Conservation (phyloP, 2,797 vertebrate genomes). For the Onychomys arenicola region DNA sequence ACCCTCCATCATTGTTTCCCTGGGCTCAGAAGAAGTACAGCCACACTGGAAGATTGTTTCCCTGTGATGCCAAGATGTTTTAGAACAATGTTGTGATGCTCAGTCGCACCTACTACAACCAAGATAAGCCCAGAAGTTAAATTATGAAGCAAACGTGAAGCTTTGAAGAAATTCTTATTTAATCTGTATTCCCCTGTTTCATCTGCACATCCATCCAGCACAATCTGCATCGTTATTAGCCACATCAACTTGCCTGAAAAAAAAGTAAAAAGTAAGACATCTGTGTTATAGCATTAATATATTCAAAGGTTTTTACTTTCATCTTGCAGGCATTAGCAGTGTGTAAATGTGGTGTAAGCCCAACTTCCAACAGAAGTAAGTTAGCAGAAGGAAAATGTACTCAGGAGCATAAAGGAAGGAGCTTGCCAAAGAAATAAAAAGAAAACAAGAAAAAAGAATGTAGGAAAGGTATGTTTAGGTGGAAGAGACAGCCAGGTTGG, state of each 20-base stretch:
- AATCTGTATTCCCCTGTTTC: conserved; percentile 92
- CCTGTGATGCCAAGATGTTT: conserved; percentile 83
- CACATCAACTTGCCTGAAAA: conserved; percentile 89
- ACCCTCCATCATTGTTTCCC: conserved; percentile 45
- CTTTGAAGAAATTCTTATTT: conserved; percentile 92
- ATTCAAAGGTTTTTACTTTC: conserved; percentile 92
- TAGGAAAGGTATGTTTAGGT: background rate
- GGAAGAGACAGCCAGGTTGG: conserved; percentile 67
- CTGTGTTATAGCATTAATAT: conserved; percentile 92
- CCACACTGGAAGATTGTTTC: conserved; percentile 78
- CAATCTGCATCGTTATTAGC: conserved; percentile 93
- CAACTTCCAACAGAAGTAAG: conserved; percentile 85
- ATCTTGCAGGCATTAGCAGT: conserved; percentile 90
- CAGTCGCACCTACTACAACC: conserved; percentile 85
- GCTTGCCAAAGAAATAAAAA: background rate
- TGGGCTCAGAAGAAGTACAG: conserved; percentile 69
- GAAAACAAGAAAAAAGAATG: background rate
- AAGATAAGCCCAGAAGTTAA: conserved; percentile 90
- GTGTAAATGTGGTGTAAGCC: conserved; percentile 86
- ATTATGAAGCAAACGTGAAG: conserved; percentile 91
- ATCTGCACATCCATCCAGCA: conserved; percentile 90
- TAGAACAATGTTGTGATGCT: conserved; percentile 87
- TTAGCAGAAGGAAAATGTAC: conserved; percentile 81
- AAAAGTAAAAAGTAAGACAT: conserved; percentile 91
- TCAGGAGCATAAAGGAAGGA: conserved; percentile 72